Percentiles rank a stretch among this genome's conserved stretches.
Conservation (phyloP, 2,113 vertebrate species). For the Cromileptes altivelis region DNA sequence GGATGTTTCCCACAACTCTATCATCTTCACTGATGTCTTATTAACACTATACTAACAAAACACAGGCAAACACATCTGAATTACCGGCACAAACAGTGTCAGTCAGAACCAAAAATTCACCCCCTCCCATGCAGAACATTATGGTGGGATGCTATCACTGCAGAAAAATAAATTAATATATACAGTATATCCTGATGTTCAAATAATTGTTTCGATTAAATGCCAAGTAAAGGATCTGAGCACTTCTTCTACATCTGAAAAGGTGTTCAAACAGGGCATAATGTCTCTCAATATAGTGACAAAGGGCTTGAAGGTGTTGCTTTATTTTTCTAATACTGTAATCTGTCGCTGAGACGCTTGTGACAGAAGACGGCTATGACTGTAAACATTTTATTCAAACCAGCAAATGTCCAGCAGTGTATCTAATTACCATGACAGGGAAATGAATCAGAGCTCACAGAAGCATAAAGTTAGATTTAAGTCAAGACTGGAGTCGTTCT, state of each 20-base stretch:
- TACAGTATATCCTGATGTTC: neutral
- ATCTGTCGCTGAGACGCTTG: neutral
- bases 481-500: slow-evolving; percentile 1
- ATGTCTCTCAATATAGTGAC: neutral
- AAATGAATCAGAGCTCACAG: slow-evolving; percentile 9
- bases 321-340: neutral
- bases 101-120: neutral
- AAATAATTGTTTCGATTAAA: neutral
- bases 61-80: neutral
- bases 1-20: too few relatives aligned
- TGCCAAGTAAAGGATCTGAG: too few relatives aligned
- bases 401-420: neutral
- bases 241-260: neutral
- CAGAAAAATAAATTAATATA: neutral
- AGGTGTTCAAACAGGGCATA: neutral
- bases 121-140: neutral
- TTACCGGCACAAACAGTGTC: neutral
- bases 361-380: neutral
- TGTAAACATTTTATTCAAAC: neutral
- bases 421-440: slow-evolving; percentile 16
- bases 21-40: too few relatives aligned
- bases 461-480: slow-evolving; percentile 21
- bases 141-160: neutral
- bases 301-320: neutral
- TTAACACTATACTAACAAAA: too few relatives aligned